Evolutionary conservation across 92 coral and sea anemone species (phyloP).

Genomic region (Galaxea fascicularis): DNA sequence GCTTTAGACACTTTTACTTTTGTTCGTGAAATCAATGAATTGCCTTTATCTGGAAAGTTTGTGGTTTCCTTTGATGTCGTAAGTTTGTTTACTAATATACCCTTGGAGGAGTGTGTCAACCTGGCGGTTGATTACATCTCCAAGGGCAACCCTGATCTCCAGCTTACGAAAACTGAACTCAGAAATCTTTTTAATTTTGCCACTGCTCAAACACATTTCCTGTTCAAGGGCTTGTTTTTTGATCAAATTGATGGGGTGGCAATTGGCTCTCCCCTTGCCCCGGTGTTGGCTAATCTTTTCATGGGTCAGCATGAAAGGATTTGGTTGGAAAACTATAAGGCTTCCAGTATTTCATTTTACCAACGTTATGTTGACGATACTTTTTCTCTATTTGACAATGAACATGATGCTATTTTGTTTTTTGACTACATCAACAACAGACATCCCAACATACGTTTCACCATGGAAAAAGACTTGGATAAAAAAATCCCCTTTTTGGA

Average conservation of each 20-base stretch:
- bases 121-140: constrained; percentile 44
- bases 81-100: constrained; percentile 46
- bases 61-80: constrained; percentile 29
- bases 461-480: not conserved
- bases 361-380: constrained; percentile 20
- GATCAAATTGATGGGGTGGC: constrained; percentile 28
- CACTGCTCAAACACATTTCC: constrained; percentile 16
- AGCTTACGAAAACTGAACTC: constrained; percentile 7
- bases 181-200: constrained; percentile 19
- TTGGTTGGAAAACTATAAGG: constrained; percentile 15
- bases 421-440: not conserved
- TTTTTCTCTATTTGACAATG: constrained; percentile 16
- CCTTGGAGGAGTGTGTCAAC: constrained; percentile 34
- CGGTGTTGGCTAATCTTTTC: constrained; percentile 22
- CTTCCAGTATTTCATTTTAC: not conserved
- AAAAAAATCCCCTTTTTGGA: not conserved
- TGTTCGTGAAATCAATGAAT: constrained; percentile 32
- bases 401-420: not conserved
- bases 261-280: no score
- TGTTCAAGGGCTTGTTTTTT: constrained; percentile 10
- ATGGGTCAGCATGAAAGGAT: constrained; percentile 51
- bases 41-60: constrained; percentile 3
- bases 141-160: constrained; percentile 30
- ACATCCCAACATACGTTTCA: constrained; percentile 3
- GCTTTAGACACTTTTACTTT: constrained; percentile 43